phyloP scores from a whole-genome alignment of 1,140 invertebrate genomes.

The Rhagoletis pomonella region DNA sequence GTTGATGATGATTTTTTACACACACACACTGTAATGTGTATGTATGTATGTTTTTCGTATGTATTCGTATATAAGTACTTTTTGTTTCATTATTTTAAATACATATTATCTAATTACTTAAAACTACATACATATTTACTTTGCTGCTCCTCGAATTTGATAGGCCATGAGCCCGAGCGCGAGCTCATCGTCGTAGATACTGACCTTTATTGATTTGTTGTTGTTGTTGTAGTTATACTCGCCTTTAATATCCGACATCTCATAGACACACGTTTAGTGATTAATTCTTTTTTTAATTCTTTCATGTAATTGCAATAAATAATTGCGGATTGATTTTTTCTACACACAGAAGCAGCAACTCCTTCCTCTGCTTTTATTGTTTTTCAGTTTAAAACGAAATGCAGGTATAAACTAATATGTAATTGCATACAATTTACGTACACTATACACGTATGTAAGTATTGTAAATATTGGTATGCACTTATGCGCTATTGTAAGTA shows the following conservation, averaged over 20 bases:
- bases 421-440: background rate
- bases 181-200: background rate
- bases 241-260: constrained; percentile 30
- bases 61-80: background rate
- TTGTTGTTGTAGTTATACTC: background rate
- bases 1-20: background rate
- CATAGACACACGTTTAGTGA: constrained; percentile 9
- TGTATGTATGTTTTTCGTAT: background rate
- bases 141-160: too few species aligned
- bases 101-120: constrained; percentile 41
- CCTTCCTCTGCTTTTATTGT: background rate
- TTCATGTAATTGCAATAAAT: constrained; percentile 33
- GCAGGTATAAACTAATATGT: background rate
- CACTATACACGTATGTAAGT: background rate
- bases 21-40: too few species aligned
- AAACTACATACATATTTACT: background rate
- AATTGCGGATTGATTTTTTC: constrained; percentile 17
- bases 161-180: background rate
- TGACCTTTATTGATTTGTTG: constrained; percentile 1
- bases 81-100: background rate
- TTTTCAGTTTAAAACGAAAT: background rate
- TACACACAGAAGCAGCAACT: background rate
- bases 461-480: constrained; percentile 6
- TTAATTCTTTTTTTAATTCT: constrained; percentile 32
- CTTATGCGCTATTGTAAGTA: background rate